Conservation (phyloP, 2,113 vertebrate species). For the Cisticola juncidis region DNA sequence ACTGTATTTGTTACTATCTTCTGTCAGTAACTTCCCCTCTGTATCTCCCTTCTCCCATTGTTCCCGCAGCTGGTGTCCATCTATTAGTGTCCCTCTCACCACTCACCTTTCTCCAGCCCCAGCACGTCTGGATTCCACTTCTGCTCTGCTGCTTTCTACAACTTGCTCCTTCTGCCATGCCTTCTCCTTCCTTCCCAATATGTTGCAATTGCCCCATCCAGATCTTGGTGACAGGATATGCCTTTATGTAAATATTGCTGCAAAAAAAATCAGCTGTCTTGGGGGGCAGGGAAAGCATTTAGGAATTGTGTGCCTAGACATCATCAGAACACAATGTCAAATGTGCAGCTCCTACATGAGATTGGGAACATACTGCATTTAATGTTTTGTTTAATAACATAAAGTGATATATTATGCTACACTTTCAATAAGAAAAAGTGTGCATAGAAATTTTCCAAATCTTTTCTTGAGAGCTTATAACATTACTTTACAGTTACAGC, state of each 20-base stretch:
- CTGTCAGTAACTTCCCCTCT: background rate
- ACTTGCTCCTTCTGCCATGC: background rate
- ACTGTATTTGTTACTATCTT: background rate
- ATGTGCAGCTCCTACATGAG: fast-evolving
- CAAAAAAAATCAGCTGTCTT: background rate
- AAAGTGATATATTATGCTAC: background rate
- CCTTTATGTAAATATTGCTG: background rate
- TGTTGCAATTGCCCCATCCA: background rate
- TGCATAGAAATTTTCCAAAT: constrained; percentile 40
- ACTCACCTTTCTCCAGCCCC: background rate
- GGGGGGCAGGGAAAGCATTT: background rate
- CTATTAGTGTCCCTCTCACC: fast-evolving
- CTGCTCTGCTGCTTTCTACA: background rate
- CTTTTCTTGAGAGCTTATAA: background rate
- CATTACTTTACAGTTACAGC: background rate
- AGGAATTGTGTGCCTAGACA: background rate
- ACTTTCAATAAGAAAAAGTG: constrained; percentile 31
- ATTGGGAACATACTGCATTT: background rate
- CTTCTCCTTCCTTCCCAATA: background rate
- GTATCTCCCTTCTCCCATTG: fast-evolving
- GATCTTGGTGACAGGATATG: background rate
- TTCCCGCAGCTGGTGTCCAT: background rate
- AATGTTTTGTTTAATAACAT: constrained; percentile 13
- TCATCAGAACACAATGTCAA: background rate
- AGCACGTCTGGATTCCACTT: background rate